Percentiles rank a stretch among this genome's conserved stretches.
Evolutionary conservation across 2,113 vertebrate genomes (phyloP).

Genomic region (Galbula dea): DNA sequence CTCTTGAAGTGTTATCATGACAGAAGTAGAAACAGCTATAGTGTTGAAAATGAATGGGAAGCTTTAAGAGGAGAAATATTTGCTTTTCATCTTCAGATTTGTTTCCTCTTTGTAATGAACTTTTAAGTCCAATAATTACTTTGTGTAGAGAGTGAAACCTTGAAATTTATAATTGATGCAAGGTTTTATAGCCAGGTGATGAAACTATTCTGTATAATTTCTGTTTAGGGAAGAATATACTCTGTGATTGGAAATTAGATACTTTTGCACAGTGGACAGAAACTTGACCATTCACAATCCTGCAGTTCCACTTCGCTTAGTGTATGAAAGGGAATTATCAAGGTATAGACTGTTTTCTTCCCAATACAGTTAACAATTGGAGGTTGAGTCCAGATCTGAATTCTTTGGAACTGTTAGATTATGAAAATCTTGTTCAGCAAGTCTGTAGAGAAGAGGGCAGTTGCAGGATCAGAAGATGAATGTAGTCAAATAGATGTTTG

Average conservation of each 20-base stretch:
- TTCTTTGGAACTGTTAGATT: neutral
- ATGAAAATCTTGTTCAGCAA: neutral
- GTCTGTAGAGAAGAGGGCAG: neutral
- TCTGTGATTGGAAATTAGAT: neutral
- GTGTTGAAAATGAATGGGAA: constrained; percentile 31
- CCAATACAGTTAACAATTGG: neutral
- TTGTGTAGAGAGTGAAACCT: constrained; percentile 53
- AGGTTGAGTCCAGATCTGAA: neutral
- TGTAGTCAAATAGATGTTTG: neutral
- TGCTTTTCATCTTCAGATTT: neutral
- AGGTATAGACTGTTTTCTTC: neutral
- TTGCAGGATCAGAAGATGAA: neutral
- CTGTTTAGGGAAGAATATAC: constrained; percentile 23
- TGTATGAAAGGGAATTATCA: neutral
- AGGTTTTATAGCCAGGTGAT: constrained; percentile 61
- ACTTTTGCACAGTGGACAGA: neutral
- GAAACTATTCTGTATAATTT: constrained; percentile 47
- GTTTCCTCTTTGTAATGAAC: constrained; percentile 50
- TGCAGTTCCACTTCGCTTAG: neutral
- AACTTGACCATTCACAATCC: neutral
- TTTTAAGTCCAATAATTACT: constrained; percentile 53
- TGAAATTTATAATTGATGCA: constrained; percentile 51
- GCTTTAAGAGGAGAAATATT: neutral
- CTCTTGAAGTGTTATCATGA: neutral
- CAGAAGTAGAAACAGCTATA: neutral